Conservation (phyloP, 1,140 invertebrate genomes). For the Aphis craccivora region DNA sequence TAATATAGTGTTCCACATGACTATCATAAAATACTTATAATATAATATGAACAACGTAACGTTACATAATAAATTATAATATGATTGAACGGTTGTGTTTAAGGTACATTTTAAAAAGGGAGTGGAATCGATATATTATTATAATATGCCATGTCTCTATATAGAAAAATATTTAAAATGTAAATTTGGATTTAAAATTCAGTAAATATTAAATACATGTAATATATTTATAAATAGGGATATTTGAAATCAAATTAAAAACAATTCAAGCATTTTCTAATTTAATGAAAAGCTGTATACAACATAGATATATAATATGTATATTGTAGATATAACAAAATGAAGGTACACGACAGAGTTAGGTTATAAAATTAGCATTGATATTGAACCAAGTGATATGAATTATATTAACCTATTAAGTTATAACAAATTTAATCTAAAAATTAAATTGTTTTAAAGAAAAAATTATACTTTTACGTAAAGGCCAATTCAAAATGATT, state of each 20-base stretch:
- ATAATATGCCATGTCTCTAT: not conserved
- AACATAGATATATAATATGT: not conserved
- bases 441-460: not conserved
- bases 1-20: not conserved
- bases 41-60: not conserved
- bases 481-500: not conserved
- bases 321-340: not conserved
- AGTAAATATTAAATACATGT: not conserved
- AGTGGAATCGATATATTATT: not conserved
- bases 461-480: not conserved
- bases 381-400: not conserved
- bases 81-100: not conserved
- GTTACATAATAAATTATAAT: not conserved
- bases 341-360: not conserved
- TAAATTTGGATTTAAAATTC: not conserved
- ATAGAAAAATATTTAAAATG: not conserved
- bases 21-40: not conserved
- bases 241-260: not conserved
- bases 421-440: not conserved
- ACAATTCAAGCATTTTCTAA: not conserved
- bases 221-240: not conserved
- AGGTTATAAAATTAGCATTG: conserved; percentile 8
- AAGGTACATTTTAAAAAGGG: not conserved
- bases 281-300: not conserved
- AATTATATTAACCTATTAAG: too few relatives aligned